Evolutionary conservation across 64 coral and sea anemone species (phyloP).

Genomic region (Dendronephthya gigantea): DNA sequence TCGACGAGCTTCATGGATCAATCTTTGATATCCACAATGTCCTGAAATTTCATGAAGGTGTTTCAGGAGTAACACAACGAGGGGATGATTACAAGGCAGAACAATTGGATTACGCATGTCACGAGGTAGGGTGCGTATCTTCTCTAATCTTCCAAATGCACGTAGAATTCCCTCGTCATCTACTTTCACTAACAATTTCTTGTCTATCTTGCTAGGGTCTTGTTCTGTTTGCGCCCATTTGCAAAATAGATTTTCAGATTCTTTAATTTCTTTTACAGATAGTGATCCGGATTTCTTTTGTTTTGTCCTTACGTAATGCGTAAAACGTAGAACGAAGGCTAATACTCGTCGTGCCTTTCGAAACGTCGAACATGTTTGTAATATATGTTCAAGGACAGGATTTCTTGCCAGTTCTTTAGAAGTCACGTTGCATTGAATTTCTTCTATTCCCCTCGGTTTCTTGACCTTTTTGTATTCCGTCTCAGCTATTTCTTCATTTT

Average conservation of each 20-base stretch:
- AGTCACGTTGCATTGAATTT: too few relatives aligned
- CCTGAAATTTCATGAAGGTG: not conserved
- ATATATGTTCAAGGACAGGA: too few relatives aligned
- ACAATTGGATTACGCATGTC: not conserved
- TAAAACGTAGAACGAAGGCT: not conserved
- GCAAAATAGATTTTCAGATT: too few relatives aligned
- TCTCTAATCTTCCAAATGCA: slow-evolving; percentile 9
- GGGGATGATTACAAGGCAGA: not conserved
- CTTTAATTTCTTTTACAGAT: too few relatives aligned
- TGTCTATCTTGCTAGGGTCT: not conserved
- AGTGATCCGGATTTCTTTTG: not conserved
- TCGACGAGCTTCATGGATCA: not conserved
- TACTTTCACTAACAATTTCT: not conserved
- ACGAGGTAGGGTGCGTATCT: not conserved
- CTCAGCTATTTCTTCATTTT: not conserved
- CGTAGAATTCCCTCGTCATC: not conserved
- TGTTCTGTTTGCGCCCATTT: not conserved
- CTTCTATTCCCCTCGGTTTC: too few relatives aligned
- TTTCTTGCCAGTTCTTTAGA: too few relatives aligned
- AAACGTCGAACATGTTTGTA: too few relatives aligned
- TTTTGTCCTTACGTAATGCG: not conserved
- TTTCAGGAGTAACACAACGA: not conserved
- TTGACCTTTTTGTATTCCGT: not conserved
- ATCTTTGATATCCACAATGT: not conserved
- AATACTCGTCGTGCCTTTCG: too few relatives aligned